Base-by-base conservation (phyloP, 2,113 vertebrate genomes). In the Erythrolamprus reginae region DNA sequence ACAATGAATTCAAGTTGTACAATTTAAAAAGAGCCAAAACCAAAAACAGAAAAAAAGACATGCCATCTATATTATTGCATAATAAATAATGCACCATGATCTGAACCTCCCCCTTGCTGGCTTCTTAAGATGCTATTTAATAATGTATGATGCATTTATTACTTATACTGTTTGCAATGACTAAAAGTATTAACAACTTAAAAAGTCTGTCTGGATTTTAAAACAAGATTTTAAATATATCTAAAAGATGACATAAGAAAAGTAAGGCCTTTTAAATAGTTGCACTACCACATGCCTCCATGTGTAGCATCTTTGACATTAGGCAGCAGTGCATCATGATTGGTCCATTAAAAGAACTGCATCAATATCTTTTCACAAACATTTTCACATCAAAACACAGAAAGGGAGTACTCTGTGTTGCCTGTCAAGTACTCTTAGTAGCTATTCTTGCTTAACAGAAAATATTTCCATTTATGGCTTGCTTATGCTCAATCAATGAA, bases 261-360 rank as follows among this genome's bases (percentile, higher is more conserved):
- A 95, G 96, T 99, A 98, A 99, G 99, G 98, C 98, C 96, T 98
- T 96, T 95, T 96, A 96, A 97, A 95, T 96, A 97, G 96, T 94
- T 84, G 96, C 96, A 92, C 93, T 93, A 96, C 93, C 95, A 90
- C 50, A 86, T 90, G 89, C 93, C 28, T 93, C 92, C 91, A 94
- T 95, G 93, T 94, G 82, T 93, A 90, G 53, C 86, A 88, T 61
- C 45, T 91, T 87, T 47, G 88, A 88, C 90, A 88, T 47, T 96
- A 96, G 95, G 93, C 96, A 89, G 95, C 96, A 93, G 97, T 95
- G 94, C 95, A 86, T 87, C 82, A 92, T 45, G 93, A 95, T 98
- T 98, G 98, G 98, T 99, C 98, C 98, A 92, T 90, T 94, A 95
- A 96, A 95, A 91, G 91, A 86, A 55, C 92, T 94, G 94, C 94